phyloP scores from a whole-genome alignment of 2,888 invertebrate species.

The Acleris holmiana region DNA sequence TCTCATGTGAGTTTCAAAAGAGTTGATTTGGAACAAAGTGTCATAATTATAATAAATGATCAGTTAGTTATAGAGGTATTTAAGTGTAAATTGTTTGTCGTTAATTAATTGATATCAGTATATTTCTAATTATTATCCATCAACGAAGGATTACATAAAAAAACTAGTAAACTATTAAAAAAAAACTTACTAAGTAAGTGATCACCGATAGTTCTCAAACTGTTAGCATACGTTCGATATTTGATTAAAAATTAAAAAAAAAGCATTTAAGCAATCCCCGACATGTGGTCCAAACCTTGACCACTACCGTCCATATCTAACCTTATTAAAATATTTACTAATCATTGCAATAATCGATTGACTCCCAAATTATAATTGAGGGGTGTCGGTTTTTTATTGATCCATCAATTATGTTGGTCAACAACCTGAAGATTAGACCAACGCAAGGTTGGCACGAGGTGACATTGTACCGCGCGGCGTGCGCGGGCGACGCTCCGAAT shows the following conservation, averaged over 20 bases:
- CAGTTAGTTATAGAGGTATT: too few relatives aligned
- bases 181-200: not conserved
- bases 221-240: too few relatives aligned
- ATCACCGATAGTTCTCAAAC: too few relatives aligned
- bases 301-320: constrained; percentile 13
- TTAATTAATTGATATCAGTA: too few relatives aligned
- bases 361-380: constrained; percentile 20
- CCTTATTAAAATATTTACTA: constrained; percentile 24
- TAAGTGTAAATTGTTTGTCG: too few relatives aligned
- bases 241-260: not conserved
- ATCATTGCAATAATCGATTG: constrained; percentile 23
- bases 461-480: constrained; percentile 59
- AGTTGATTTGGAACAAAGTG: constrained; percentile 19
- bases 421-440: constrained; percentile 61
- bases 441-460: constrained; percentile 63
- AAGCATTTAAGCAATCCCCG: not conserved
- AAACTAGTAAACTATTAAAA: not conserved
- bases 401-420: constrained; percentile 60
- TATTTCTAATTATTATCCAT: too few relatives aligned
- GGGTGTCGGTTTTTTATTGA: constrained; percentile 28
- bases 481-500: constrained; percentile 55
- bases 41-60: not conserved
- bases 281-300: constrained; percentile 10
- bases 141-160: too few relatives aligned
- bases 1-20: not conserved